Evolutionary conservation across 2,888 invertebrate species (phyloP).

Genomic region (Gortyna flavago): DNA sequence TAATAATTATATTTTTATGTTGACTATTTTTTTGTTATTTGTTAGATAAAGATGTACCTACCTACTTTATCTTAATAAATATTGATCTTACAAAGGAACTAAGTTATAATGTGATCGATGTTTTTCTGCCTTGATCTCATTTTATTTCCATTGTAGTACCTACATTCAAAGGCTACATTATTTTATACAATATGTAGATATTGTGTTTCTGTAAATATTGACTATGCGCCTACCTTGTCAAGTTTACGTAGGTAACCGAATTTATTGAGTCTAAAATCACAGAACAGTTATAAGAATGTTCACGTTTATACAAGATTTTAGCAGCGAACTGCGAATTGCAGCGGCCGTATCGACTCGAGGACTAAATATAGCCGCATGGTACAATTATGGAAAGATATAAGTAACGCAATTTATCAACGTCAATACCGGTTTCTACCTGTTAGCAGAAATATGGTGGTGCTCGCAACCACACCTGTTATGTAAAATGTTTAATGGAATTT

Average conservation of each 20-base stretch:
- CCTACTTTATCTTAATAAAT: not conserved
- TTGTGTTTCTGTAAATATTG: slow-evolving; percentile 42
- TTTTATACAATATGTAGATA: slow-evolving; percentile 24
- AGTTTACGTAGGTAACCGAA: slow-evolving; percentile 12
- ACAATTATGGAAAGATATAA: slow-evolving; percentile 51
- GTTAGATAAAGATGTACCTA: not conserved
- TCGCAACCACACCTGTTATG: slow-evolving; percentile 24
- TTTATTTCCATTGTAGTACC: slow-evolving; percentile 3
- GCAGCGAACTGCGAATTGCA: slow-evolving; percentile 36
- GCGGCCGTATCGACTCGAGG: slow-evolving; percentile 15
- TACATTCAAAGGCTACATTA: slow-evolving; percentile 30
- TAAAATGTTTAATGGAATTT: slow-evolving; percentile 15
- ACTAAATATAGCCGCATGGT: slow-evolving; percentile 49
- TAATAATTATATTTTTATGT: not conserved
- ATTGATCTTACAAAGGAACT: slow-evolving; percentile 3
- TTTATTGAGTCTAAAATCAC: slow-evolving; percentile 16
- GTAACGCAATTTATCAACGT: slow-evolving; percentile 49
- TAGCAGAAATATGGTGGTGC: slow-evolving; percentile 17
- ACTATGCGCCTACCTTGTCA: not conserved
- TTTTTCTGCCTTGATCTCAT: slow-evolving; percentile 36
- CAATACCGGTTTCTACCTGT: slow-evolving; percentile 40
- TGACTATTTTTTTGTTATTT: not conserved
- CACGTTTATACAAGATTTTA: slow-evolving; percentile 29
- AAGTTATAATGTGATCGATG: not conserved
- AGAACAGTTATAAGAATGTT: slow-evolving; percentile 16